Base-by-base conservation (phyloP, 2,888 invertebrate species). In the Rhamphomyia laevipes region DNA sequence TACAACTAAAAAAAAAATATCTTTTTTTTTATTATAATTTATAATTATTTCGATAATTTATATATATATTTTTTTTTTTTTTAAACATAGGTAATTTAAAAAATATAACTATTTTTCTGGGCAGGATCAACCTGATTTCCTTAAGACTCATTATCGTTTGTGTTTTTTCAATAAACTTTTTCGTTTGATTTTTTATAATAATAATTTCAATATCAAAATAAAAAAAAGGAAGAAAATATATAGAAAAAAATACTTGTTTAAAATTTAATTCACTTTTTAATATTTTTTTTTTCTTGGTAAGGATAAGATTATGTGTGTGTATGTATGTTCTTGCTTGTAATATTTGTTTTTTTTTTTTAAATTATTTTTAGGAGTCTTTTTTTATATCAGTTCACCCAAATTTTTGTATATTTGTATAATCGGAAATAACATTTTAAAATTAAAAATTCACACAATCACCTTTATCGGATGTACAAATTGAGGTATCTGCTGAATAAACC, bases 401-500 rank as follows among this genome's bases (percentile, higher is more conserved):
- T 35, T 27, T 35, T 50, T 37, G 45, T 46, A 35, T 47, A 17
- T 43, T 47, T 49, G 46, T 43, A 38, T 47, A 48, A 51, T 27
- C 23, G 50, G 52, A 55, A 55, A 54, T 56, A 53, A 52, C 51
- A 55, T 53, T 54, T 27, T 10, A 18, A 11, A 12, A 3, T 17
- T 18, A 18, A 35, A 13, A 35, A 12, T 53, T 52, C 52, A 58
- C 55, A 58, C 56, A 58, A 59, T 58, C 56, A 57, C 58, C 56
- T 58, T 58, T 52, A 58, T 59, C 52, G 58, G 57, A 56, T 59
- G 58, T 57, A 57, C 52, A 56, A 59, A 55, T 57, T 61, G 61
- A 59, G 61, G 59, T 58, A 61, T 60, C 55, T 58, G 59, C 56
- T 59, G 59, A 58, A 56, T 54, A 54, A 51, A 60, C 56, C 61